These are phyloP conservation scores for Fragum sueziense DNA, from an alignment of 2,888 invertebrate genomes.

Conservation along the genomic window DNA sequence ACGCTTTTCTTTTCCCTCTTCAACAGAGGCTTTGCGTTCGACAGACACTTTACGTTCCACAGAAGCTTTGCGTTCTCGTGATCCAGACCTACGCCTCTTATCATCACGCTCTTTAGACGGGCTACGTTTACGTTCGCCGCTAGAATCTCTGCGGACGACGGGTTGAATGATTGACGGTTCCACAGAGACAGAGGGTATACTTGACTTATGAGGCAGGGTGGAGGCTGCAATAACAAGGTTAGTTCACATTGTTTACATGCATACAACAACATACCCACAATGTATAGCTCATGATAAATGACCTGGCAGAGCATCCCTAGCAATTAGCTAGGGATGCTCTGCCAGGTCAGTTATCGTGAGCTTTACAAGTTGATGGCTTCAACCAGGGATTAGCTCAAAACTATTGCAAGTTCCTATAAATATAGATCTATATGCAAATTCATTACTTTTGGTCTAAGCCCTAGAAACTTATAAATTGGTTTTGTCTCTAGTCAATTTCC, in stretches of 20 bases:
- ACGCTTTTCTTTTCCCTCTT: conserved; percentile 14
- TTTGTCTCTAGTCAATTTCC: too few species aligned
- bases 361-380: too few species aligned
- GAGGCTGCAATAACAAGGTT: conserved; percentile 57
- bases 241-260: conserved; percentile 37
- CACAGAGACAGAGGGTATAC: conserved; percentile 51
- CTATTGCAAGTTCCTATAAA: too few species aligned
- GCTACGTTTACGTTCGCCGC: conserved; percentile 10
- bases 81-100: not conserved
- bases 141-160: not conserved
- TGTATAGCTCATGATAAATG: too few species aligned
- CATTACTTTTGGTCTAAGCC: too few species aligned
- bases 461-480: too few species aligned
- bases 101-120: conserved; percentile 13
- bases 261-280: not conserved
- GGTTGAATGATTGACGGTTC: conserved; percentile 28
- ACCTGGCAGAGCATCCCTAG: too few species aligned
- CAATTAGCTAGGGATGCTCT: too few species aligned
- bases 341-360: too few species aligned
- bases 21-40: not conserved
- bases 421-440: too few species aligned
- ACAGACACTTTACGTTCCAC: not conserved
- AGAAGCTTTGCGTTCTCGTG: conserved; percentile 15
- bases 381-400: too few species aligned
- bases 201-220: conserved; percentile 50